Evolutionary conservation across 1,140 invertebrate genomes (phyloP).

Genomic region (Sipha flava): DNA sequence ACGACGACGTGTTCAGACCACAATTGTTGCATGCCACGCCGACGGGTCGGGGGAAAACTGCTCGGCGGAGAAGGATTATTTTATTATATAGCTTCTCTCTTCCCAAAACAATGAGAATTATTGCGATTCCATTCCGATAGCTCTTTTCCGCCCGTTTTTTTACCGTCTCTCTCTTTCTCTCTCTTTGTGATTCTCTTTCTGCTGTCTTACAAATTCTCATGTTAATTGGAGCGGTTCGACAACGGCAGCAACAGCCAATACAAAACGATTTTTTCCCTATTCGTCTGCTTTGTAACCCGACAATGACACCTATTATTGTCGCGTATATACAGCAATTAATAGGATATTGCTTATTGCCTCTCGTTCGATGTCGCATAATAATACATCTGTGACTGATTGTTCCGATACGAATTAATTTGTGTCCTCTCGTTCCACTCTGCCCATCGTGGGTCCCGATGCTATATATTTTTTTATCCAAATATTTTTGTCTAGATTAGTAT

Average conservation of each 20-base stretch:
- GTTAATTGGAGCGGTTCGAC: conserved; percentile 27
- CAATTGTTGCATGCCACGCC: conserved; percentile 21
- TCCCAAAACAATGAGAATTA: conserved; percentile 18
- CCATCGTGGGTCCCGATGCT: too few relatives aligned
- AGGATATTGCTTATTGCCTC: too few relatives aligned
- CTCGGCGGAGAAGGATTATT: neutral
- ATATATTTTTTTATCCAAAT: too few relatives aligned
- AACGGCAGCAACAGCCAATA: too few relatives aligned
- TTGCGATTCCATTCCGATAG: conserved; percentile 13
- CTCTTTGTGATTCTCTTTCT: neutral
- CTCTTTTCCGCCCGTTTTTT: neutral
- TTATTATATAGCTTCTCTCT: neutral
- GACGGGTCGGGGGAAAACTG: neutral
- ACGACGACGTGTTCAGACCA: conserved; percentile 10
- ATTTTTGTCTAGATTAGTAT: too few relatives aligned
- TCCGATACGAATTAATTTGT: too few relatives aligned
- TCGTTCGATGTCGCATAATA: too few relatives aligned
- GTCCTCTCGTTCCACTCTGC: too few relatives aligned
- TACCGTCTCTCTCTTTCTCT: neutral
- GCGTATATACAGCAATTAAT: too few relatives aligned
- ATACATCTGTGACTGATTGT: too few relatives aligned
- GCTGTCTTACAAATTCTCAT: conserved; percentile 19
- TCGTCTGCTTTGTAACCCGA: too few relatives aligned
- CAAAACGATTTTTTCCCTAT: neutral
- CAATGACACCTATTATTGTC: too few relatives aligned